phyloP scores from a whole-genome alignment of 2,888 invertebrate species.

The Protophormia terraenovae region DNA sequence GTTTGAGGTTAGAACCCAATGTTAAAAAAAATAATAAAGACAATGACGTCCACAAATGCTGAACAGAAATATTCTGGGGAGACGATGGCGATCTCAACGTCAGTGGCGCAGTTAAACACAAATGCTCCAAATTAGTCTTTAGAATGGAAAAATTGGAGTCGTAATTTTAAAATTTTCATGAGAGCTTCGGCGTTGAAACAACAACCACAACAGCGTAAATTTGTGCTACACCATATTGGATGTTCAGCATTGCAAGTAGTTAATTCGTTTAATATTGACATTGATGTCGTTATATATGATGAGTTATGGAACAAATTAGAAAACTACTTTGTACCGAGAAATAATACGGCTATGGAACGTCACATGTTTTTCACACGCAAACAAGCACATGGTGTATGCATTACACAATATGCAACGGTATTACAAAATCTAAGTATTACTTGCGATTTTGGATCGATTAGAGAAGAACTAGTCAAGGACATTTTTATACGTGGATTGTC shows the following conservation, averaged over 20 bases:
- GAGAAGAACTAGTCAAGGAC: neutral
- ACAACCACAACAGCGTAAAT: neutral
- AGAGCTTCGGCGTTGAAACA: neutral
- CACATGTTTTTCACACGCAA: slow-evolving; percentile 15
- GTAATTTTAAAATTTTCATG: slow-evolving; percentile 12
- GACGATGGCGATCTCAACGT: neutral
- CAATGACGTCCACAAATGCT: too few species aligned
- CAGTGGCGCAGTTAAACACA: neutral
- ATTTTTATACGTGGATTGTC: neutral
- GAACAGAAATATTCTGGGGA: neutral
- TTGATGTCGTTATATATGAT: neutral
- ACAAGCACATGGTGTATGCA: neutral
- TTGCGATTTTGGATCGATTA: neutral
- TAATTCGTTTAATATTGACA: neutral
- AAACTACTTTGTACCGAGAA: neutral
- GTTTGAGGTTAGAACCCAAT: too few species aligned
- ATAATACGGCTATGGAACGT: slow-evolving; percentile 9
- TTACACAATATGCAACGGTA: neutral
- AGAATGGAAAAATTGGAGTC: neutral
- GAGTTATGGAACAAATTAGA: neutral
- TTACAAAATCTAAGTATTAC: neutral
- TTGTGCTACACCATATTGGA: slow-evolving; percentile 1
- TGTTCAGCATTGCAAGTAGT: neutral
- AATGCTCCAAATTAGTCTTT: neutral
- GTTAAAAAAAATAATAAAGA: too few species aligned